phyloP scores from a whole-genome alignment of 2,888 invertebrate genomes.

The Notodonta ziczac region DNA sequence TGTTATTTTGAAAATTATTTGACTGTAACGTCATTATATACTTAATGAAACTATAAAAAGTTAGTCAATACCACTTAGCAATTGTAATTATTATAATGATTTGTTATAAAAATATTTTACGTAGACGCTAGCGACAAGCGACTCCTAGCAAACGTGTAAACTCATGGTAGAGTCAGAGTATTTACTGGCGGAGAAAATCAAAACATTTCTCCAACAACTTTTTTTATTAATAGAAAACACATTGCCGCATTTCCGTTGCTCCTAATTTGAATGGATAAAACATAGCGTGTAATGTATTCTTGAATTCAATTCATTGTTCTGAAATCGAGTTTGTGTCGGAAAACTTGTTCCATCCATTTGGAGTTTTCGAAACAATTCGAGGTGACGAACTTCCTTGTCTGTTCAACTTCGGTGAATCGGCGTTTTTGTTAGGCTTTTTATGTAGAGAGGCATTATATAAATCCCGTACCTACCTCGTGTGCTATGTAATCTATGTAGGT shows the following conservation, averaged over 20 bases:
- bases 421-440: slow-evolving; percentile 12
- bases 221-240: not conserved
- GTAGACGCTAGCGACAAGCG: no score
- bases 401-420: slow-evolving; percentile 41
- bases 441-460: not conserved
- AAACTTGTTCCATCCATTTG: slow-evolving; percentile 19
- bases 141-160: no score
- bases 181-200: not conserved
- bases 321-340: slow-evolving; percentile 4
- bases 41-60: no score
- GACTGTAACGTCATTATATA: no score
- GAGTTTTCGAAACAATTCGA: slow-evolving; percentile 45
- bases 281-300: slow-evolving; percentile 11
- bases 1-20: no score
- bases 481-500: no score
- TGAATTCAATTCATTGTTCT: not conserved
- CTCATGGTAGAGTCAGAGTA: no score
- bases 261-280: not conserved
- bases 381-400: slow-evolving; percentile 51
- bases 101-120: no score
- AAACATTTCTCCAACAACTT: not conserved
- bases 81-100: no score
- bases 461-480: no score
- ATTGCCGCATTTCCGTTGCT: not conserved
- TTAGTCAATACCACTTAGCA: no score